These are phyloP conservation scores for Drosophila lacertosa DNA, from an alignment of 1,140 invertebrate species.

Conservation along the genomic window DNA sequence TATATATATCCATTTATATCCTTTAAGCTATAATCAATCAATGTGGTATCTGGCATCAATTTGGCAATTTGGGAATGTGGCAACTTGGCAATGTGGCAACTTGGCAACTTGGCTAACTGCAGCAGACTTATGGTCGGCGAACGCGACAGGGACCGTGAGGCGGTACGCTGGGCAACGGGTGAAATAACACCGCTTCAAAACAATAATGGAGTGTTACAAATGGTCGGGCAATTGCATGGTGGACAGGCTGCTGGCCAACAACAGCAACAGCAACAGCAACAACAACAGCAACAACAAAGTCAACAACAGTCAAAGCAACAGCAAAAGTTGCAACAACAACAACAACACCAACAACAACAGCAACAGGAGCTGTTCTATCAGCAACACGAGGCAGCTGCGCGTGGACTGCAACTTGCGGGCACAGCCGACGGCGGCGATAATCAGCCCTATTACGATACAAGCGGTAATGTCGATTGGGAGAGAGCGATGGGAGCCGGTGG, in stretches of 20 bases:
- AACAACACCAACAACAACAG: constrained; percentile 48
- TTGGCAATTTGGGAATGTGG: too few species aligned
- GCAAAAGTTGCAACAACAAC: constrained; percentile 47
- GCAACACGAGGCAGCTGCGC: constrained; percentile 76
- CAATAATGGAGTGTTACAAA: constrained; percentile 84
- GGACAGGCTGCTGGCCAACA: constrained; percentile 84
- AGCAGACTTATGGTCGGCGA: constrained; percentile 85
- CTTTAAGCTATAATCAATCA: neutral
- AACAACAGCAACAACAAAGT: constrained; percentile 51
- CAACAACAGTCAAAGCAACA: constrained; percentile 52
- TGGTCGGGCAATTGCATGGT: constrained; percentile 84
- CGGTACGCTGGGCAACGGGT: constrained; percentile 87
- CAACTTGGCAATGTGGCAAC: too few species aligned
- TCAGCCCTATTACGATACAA: constrained; percentile 83
- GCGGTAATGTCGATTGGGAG: constrained; percentile 83
- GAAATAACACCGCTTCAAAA: constrained; percentile 86
- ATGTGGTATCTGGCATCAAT: constrained; percentile 4
- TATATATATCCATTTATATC: constrained; percentile 3
- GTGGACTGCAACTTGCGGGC: constrained; percentile 68
- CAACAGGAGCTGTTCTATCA: constrained; percentile 71
- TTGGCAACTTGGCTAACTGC: constrained; percentile 30
- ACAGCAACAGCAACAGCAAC: constrained; percentile 73
- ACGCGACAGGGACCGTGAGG: constrained; percentile 87
- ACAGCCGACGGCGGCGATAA: constrained; percentile 79
- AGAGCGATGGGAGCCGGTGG: constrained; percentile 83